These are phyloP conservation scores for Lepus americanus DNA, from an alignment of 2,113 vertebrate genomes.

Conservation along the genomic window DNA sequence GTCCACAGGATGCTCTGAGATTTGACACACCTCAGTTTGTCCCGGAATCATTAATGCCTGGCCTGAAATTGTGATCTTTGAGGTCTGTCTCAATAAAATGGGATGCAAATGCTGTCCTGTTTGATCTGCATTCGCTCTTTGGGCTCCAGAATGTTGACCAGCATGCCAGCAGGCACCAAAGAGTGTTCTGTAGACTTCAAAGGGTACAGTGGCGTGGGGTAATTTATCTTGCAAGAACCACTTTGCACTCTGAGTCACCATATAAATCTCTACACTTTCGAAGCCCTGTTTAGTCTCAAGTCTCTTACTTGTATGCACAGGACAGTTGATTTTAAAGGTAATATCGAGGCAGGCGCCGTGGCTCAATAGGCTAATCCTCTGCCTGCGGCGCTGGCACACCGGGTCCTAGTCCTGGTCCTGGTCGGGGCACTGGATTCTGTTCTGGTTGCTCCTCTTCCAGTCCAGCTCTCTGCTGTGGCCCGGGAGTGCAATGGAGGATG, in stretches of 20 bases:
- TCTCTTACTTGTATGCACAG: not conserved
- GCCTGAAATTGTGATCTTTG: not conserved
- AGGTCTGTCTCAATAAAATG: not conserved
- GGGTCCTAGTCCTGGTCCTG: no score
- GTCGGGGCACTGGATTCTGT: no score
- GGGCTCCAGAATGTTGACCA: not conserved
- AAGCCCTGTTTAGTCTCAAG: not conserved
- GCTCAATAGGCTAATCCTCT: no score
- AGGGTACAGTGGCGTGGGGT: not conserved
- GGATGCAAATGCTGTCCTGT: not conserved
- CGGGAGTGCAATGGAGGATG: no score
- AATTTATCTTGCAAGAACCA: not conserved
- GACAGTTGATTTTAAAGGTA: not conserved
- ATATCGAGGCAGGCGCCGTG: not conserved
- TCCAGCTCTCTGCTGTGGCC: no score
- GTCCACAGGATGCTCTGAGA: not conserved
- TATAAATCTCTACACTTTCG: not conserved
- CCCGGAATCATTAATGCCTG: not conserved
- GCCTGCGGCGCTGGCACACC: no score
- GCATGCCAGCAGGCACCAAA: not conserved
- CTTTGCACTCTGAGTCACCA: not conserved
- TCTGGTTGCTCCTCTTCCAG: no score
- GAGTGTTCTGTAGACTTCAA: not conserved
- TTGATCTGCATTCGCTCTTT: not conserved
- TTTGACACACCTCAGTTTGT: not conserved